A percentile compares a stretch with the other conserved stretches of the same genome.
These are phyloP conservation scores for Scaptomyza reducta DNA, from an alignment of 2,888 invertebrate genomes.

Conservation along the genomic window DNA sequence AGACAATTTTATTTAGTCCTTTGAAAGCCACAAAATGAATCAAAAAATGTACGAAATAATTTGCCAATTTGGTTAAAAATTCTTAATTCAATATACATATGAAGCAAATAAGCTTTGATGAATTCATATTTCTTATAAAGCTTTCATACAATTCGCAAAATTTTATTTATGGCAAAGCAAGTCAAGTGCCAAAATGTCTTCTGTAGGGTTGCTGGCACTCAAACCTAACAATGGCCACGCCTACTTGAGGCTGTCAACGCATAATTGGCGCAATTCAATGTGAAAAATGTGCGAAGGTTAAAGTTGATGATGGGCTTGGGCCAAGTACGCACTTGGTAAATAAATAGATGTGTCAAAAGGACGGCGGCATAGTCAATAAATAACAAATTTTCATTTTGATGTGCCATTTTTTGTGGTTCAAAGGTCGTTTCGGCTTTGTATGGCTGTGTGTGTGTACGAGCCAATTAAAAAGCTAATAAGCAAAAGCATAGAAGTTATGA, in stretches of 20 bases:
- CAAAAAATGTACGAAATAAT: not conserved
- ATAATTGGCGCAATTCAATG: slow-evolving; percentile 73
- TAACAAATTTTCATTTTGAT: slow-evolving; percentile 74
- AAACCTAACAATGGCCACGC: slow-evolving; percentile 20
- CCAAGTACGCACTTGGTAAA: slow-evolving; percentile 33
- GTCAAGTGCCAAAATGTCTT: slow-evolving; percentile 15
- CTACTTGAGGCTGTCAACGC: slow-evolving; percentile 67
- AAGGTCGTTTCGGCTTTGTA: slow-evolving; percentile 34
- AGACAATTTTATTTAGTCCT: not conserved
- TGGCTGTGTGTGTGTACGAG: slow-evolving; percentile 11
- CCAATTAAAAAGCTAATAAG: slow-evolving; percentile 72
- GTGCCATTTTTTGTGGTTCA: slow-evolving; percentile 59
- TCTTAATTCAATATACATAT: too few relatives aligned
- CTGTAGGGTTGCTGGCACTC: too few relatives aligned
- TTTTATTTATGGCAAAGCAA: slow-evolving; percentile 45
- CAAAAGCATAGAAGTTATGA: slow-evolving; percentile 52
- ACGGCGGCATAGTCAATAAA: slow-evolving; percentile 50
- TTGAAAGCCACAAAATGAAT: not conserved
- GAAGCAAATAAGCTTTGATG: too few relatives aligned
- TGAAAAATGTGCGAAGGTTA: slow-evolving; percentile 66
- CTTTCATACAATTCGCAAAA: too few relatives aligned
- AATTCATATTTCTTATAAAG: too few relatives aligned
- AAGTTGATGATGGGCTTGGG: slow-evolving; percentile 12
- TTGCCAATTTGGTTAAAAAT: too few relatives aligned
- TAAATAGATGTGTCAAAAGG: slow-evolving; percentile 60